Base-by-base conservation (phyloP, 2,113 vertebrate genomes). In the Zootoca vivipara region DNA sequence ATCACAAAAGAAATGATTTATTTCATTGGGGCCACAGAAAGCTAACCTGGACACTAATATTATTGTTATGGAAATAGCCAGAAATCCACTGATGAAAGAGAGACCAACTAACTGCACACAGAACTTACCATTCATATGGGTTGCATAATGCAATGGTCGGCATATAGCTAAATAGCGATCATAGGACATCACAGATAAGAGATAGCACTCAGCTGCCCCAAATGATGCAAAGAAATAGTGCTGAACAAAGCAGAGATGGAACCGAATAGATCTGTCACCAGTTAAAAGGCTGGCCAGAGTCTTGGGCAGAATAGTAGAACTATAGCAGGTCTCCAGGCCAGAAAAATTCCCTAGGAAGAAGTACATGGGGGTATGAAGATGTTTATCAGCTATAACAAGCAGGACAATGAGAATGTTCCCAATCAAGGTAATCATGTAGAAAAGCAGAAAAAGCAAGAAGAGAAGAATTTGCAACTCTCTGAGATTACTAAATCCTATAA, bases 1-100 rank as follows among this genome's bases (percentile, higher is more conserved):
- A 4, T 86, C 64, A 35, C 93, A 93, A 69, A 94, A 94, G 78
- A 94, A 95, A 81, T 94, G 92, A 7, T 93, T 91, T 70, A 95
- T 93, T 64, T 90, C 93, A 4, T 18, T 82, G 52, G 92, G 91
- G 33, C 89, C 91, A 81, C 93, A 93, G 90, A 92, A 95, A 16
- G 90, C 77, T 28, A 95, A 72, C 6, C 64, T 90, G 10, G 94
- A 95, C 24, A 92, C 93, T 70, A 94, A 69, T 52, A 90, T 52
- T 1, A 92, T 12, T 87, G 33, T 90, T 91, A 3, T 91, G 81
- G 15, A 91, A 90, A 64, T 93, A 92, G 73, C 92, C 15, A 87
- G 16, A 80, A 80, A 87, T 1, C 94, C 92, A 82, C 26, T 92
- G 7, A n/a, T 1, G 5, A 90, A 94, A 78, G 85, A 3, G 0